Evolutionary conservation across 2,888 invertebrate species (phyloP).

Genomic region (Leptarthrus brevirostris): DNA sequence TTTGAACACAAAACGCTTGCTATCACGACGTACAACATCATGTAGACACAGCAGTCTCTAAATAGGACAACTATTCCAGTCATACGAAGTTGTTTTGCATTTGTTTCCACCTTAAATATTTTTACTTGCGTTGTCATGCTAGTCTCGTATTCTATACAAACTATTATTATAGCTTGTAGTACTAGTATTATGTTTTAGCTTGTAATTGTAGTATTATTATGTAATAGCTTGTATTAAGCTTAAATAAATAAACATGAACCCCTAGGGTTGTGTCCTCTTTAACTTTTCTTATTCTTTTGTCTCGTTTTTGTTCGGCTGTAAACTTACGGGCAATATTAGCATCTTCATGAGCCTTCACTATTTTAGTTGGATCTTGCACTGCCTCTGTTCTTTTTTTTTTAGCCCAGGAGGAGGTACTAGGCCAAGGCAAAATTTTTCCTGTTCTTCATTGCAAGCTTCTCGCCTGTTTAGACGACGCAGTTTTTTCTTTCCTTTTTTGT

Average conservation of each 20-base stretch:
- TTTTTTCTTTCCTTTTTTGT: constrained; percentile 96
- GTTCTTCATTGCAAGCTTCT: constrained; percentile 98
- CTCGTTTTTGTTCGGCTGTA: constrained; percentile 92
- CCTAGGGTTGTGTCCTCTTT: constrained; percentile 93
- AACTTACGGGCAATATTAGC: constrained; percentile 94
- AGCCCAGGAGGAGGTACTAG: constrained; percentile 96
- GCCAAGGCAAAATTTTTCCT: constrained; percentile 96
- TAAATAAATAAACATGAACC: constrained; percentile 89
- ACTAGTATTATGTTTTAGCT: no score
- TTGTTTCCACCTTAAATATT: constrained; percentile 98
- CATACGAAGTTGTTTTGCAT: constrained; percentile 95
- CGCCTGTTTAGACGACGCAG: constrained; percentile 92
- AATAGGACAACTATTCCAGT: constrained; percentile 94
- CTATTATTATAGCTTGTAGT: no score
- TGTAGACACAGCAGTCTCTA: constrained; percentile 97
- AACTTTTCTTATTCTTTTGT: constrained; percentile 89
- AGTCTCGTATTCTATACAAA: constrained; percentile 89
- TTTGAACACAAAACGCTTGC: no score
- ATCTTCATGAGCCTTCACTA: constrained; percentile 95
- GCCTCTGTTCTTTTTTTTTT: constrained; percentile 95
- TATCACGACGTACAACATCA: no score
- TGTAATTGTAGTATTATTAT: no score
- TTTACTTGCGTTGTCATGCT: constrained; percentile 88
- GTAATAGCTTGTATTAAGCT: no score
- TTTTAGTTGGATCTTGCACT: constrained; percentile 98